Conservation (phyloP, 2,113 vertebrate species). For the Maylandia zebra region DNA sequence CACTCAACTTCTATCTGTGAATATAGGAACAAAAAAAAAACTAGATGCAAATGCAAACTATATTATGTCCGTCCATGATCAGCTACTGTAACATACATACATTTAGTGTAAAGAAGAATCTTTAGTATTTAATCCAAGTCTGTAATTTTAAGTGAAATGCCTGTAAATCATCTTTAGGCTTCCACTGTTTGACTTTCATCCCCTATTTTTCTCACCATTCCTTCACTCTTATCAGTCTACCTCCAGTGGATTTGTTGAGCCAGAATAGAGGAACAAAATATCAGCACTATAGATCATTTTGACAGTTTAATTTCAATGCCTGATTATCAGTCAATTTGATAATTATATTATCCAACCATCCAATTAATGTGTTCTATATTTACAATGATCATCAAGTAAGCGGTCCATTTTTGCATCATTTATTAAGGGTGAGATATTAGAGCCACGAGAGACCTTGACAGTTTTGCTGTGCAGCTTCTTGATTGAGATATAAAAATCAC, state of each 20-base stretch:
- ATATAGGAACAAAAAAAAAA: background rate
- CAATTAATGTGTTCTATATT: slow-evolving; percentile 75
- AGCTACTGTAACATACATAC: background rate
- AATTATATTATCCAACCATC: slow-evolving; percentile 74
- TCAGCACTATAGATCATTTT: slow-evolving; percentile 69
- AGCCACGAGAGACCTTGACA: slow-evolving; percentile 19
- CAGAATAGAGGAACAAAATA: slow-evolving; percentile 42
- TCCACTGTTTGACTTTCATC: background rate
- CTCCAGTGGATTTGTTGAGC: slow-evolving; percentile 20
- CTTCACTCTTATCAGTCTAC: slow-evolving; percentile 9
- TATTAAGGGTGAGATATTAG: slow-evolving; percentile 52
- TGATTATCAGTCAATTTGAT: slow-evolving; percentile 74
- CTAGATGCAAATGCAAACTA: too few relatives aligned
- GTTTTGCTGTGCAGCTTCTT: background rate
- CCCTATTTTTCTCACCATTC: background rate
- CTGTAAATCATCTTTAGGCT: slow-evolving; percentile 24
- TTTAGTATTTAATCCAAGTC: background rate
- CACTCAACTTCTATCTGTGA: background rate
- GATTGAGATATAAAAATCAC: slow-evolving; percentile 43
- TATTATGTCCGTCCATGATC: fast-evolving
- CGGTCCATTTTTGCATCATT: slow-evolving; percentile 31
- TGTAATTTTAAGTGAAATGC: slow-evolving; percentile 2
- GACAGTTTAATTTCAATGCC: slow-evolving; percentile 73
- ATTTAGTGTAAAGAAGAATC: background rate
- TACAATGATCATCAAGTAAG: slow-evolving; percentile 67